Percentiles rank a stretch among this genome's conserved stretches.
phyloP scores from a whole-genome alignment of 1,140 invertebrate species.

The Megalopta genalis region DNA sequence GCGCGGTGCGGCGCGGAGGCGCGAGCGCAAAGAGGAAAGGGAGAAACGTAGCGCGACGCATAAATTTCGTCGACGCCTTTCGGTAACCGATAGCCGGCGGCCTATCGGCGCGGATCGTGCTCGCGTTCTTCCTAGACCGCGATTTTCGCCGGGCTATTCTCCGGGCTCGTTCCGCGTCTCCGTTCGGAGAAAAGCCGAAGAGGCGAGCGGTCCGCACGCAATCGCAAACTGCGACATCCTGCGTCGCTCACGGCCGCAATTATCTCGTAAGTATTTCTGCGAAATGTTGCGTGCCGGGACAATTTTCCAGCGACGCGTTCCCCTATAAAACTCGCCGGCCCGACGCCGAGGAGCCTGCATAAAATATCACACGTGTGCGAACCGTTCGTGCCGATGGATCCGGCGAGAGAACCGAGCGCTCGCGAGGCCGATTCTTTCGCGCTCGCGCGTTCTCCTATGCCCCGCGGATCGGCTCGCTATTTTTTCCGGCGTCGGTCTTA shows the following conservation, averaged over 20 bases:
- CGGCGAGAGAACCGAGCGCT: background rate
- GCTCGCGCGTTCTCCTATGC: too few species aligned
- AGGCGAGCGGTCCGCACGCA: conserved; percentile 18
- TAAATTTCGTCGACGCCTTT: conserved; percentile 75
- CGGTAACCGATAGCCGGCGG: conserved; percentile 44
- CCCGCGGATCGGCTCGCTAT: too few species aligned
- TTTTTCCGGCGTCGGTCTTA: too few species aligned
- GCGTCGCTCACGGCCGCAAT: conserved; percentile 39
- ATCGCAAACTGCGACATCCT: conserved; percentile 63
- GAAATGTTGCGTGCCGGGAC: conserved; percentile 54
- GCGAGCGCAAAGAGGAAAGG: conserved; percentile 42
- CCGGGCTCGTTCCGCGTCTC: background rate
- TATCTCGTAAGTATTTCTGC: conserved; percentile 54
- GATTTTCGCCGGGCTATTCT: background rate
- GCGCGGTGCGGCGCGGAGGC: conserved; percentile 50
- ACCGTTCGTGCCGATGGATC: conserved; percentile 5
- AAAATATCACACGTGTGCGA: background rate
- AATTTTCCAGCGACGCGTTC: conserved; percentile 41
- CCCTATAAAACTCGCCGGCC: background rate
- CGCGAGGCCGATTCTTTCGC: too few species aligned
- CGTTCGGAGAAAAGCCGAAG: background rate
- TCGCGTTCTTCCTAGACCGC: background rate
- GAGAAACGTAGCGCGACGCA: conserved; percentile 66
- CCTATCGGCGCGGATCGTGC: conserved; percentile 6
- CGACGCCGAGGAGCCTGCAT: conserved; percentile 1